Percentiles rank a stretch among this genome's conserved stretches.
Evolutionary conservation across 1,140 invertebrate species (phyloP).

Genomic region (Drosophila equinoxialis): DNA sequence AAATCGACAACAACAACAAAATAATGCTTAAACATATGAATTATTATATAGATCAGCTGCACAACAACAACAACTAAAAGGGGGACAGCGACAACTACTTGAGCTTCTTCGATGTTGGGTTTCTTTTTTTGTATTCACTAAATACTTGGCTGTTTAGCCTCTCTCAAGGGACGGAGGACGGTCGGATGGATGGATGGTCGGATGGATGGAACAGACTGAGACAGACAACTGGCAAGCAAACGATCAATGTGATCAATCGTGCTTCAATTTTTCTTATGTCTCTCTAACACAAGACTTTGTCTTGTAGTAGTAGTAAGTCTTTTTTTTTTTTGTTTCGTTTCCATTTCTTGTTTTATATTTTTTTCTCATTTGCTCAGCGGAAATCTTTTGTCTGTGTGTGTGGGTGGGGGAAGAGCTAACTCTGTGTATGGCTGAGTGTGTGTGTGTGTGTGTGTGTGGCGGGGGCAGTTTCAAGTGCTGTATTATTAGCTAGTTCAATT

Average conservation of each 20-base stretch:
- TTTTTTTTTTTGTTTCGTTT: no score
- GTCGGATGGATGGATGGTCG: background rate
- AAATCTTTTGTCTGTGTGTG: slow-evolving; percentile 66
- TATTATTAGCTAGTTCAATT: slow-evolving; percentile 77
- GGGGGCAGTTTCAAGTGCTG: slow-evolving; percentile 60
- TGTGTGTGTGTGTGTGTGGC: slow-evolving; percentile 28
- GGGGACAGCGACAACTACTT: slow-evolving; percentile 59
- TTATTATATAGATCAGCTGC: slow-evolving; percentile 79
- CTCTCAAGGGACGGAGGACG: slow-evolving; percentile 10
- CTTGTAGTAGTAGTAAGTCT: slow-evolving; percentile 24
- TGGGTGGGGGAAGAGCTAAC: slow-evolving; percentile 3
- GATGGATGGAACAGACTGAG: slow-evolving; percentile 11
- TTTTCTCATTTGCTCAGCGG: slow-evolving; percentile 63
- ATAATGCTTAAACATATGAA: slow-evolving; percentile 69
- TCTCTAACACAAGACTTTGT: slow-evolving; percentile 37
- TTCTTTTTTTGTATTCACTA: slow-evolving; percentile 47
- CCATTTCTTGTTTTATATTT: no score
- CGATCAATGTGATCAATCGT: slow-evolving; percentile 79
- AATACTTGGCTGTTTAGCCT: slow-evolving; percentile 67
- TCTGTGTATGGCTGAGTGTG: slow-evolving; percentile 31
- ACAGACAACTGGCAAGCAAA: slow-evolving; percentile 52
- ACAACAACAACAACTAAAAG: slow-evolving; percentile 32
- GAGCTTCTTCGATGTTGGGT: slow-evolving; percentile 38
- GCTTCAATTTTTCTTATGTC: slow-evolving; percentile 74
- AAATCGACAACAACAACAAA: slow-evolving; percentile 3